Conservation (phyloP, 1,140 invertebrate genomes). For the Nylanderia fulva region DNA sequence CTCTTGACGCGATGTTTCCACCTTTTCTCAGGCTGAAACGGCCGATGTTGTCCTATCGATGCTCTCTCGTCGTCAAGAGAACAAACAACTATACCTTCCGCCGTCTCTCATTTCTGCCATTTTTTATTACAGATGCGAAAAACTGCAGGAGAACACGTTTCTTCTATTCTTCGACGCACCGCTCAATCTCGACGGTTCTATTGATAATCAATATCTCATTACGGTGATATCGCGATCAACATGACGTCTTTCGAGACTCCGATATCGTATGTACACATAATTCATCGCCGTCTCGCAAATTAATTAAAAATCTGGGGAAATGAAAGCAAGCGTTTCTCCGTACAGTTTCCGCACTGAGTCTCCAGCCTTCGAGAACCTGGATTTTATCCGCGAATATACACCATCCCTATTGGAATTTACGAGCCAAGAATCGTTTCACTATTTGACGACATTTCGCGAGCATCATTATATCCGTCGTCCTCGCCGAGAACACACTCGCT, state of each 20-base stretch:
- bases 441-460: not conserved
- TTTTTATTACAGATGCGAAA: conserved; percentile 82
- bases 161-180: conserved; percentile 9
- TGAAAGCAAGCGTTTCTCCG: conserved; percentile 15
- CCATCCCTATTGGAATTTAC: conserved; percentile 21
- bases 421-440: not conserved
- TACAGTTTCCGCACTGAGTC: conserved; percentile 38
- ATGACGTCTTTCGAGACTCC: conserved; percentile 17
- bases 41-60: conserved; percentile 17
- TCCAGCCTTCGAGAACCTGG: not conserved
- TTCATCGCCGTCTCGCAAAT: not conserved
- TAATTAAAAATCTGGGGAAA: conserved; percentile 18
- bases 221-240: conserved; percentile 42
- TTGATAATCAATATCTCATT: conserved; percentile 57
- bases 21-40: conserved; percentile 8
- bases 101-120: conserved; percentile 48
- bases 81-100: conserved; percentile 17
- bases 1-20: conserved; percentile 21
- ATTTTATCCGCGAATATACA: not conserved
- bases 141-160: conserved; percentile 72
- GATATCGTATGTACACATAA: conserved; percentile 49
- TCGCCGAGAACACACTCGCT: not conserved
- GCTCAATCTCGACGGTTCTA: not conserved
- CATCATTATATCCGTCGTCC: not conserved
- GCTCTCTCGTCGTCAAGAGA: not conserved